Percentiles rank a stretch among this genome's conserved stretches.
Evolutionary conservation across 2,113 vertebrate genomes (phyloP).

Genomic region (Merops nubicus): DNA sequence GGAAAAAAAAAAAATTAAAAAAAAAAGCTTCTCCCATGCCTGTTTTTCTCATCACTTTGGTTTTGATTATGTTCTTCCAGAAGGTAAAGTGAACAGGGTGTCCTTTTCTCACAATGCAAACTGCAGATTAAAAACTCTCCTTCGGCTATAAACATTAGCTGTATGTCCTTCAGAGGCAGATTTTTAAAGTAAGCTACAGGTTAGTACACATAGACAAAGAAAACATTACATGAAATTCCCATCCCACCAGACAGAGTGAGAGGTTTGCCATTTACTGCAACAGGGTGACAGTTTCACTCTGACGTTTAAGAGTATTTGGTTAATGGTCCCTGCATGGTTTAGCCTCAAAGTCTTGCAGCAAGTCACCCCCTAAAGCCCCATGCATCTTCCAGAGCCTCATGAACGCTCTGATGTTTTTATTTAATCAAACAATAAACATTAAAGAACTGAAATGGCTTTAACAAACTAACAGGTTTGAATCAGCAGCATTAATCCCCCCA

Average conservation of each 20-base stretch:
- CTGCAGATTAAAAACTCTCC: neutral
- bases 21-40: neutral
- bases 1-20: too few species aligned
- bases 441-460: neutral
- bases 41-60: neutral
- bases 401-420: neutral
- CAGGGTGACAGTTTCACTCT: neutral
- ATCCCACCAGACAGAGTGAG: neutral
- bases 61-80: neutral
- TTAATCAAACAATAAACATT: slow-evolving; percentile 35
- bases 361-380: neutral
- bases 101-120: neutral
- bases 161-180: neutral
- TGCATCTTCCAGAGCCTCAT: neutral
- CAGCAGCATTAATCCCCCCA: neutral
- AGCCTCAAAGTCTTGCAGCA: neutral
- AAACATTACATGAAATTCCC: neutral
- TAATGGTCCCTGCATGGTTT: neutral
- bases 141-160: neutral
- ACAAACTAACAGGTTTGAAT: neutral
- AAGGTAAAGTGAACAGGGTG: neutral
- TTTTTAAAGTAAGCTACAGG: neutral
- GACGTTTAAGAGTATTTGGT: neutral
- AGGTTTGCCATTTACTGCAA: neutral
- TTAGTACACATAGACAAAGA: neutral